Base-by-base conservation (phyloP, 2,113 vertebrate species). In the Gopherus evgoodei region DNA sequence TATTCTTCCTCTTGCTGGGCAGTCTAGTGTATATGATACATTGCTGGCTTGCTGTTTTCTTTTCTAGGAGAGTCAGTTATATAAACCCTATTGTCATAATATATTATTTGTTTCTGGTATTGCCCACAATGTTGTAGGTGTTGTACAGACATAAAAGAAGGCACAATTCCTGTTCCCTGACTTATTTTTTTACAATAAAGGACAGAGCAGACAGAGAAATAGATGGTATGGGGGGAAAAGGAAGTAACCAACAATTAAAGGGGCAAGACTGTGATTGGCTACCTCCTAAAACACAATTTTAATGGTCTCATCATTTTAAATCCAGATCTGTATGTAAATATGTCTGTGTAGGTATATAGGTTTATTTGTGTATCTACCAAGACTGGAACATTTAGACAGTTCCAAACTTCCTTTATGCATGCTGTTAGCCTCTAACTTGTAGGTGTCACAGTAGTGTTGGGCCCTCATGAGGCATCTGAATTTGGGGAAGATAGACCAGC, bases 21-120 rank as follows among this genome's bases (percentile, higher is more conserved):
- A 90, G 93, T 69, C 44, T 38, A 88, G 83, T 85, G 38, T 69
- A 81, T n/a, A 14, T 21, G 72, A 80, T 92, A 38, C 29, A 78
- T 21, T 90, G 53, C 25, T 57, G 29, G 38, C 4, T 57, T 75
- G 6, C n/a, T 92, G 35, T 78, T 96, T 85, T 84, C 47, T 90
- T 93, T 93, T 92, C 62, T 83, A 52, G 9, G 8, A 6, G 69
- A 94, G 87, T 89, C 92, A 88, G 22, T 72, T 21, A 22, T 38
- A 5, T 92, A 87, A 90, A 85, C 65, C 84, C 49, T 86, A 47
- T 83, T 88, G 92, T 35, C 8, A 75, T 75, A 5, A 24, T 87
- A 79, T 83, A 44, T 13, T 65, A 83, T 90, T 91, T 94, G 1
- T 11, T 76, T 76, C 4, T 96, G 1, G 0, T 81, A 78, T 56